Conservation (phyloP, 2,113 vertebrate genomes). For the Haemorhous mexicanus region DNA sequence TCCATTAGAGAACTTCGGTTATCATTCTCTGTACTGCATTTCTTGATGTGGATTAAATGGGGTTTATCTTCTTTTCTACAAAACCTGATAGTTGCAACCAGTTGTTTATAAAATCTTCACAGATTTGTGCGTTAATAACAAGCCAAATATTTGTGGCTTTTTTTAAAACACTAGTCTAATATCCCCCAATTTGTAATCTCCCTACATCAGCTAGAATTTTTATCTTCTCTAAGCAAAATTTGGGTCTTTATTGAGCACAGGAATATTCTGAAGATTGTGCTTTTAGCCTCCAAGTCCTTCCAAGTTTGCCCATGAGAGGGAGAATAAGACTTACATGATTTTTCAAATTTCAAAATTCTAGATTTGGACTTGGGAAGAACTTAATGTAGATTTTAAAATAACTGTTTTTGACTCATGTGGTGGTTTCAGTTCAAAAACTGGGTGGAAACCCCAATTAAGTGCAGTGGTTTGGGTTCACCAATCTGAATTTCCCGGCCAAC, state of each 20-base stretch:
- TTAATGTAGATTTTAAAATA: background rate
- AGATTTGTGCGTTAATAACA: slow-evolving; percentile 2
- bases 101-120: slow-evolving; percentile 43
- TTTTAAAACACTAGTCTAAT: background rate
- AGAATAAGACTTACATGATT: background rate
- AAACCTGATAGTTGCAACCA: background rate
- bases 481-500: background rate
- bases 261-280: background rate
- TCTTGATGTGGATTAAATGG: background rate
- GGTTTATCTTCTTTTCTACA: slow-evolving; percentile 27
- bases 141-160: slow-evolving; percentile 23
- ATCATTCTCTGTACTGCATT: slow-evolving; percentile 34
- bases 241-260: background rate
- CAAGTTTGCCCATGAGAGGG: background rate
- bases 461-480: background rate
- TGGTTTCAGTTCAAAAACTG: background rate
- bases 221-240: background rate
- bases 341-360: background rate
- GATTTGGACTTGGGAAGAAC: background rate
- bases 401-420: background rate
- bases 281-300: background rate
- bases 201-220: background rate
- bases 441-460: background rate
- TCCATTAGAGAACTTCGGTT: slow-evolving; percentile 43
- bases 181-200: background rate